Percentiles rank a stretch among this genome's conserved stretches.
Evolutionary conservation across 2,888 invertebrate species (phyloP).

Genomic region (Meta bourneti): DNA sequence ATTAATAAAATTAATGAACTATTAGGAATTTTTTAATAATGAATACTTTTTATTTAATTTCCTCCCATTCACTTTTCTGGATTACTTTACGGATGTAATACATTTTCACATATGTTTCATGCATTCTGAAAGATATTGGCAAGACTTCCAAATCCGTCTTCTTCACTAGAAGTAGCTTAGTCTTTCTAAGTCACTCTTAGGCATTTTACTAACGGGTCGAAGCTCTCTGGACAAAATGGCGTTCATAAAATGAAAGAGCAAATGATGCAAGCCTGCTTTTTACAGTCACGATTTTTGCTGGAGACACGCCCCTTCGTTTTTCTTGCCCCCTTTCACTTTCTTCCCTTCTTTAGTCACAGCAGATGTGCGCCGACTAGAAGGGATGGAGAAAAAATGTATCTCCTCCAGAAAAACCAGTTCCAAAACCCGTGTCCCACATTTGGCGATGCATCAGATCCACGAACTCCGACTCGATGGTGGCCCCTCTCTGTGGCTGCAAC

Average conservation of each 20-base stretch:
- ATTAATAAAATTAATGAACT: too few relatives aligned
- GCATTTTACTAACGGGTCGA: neutral
- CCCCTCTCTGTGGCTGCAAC: neutral
- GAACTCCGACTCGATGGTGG: neutral
- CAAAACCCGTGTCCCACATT: constrained; percentile 25
- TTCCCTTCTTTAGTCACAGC: constrained; percentile 30
- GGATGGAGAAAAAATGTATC: constrained; percentile 19
- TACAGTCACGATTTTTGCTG: constrained; percentile 55
- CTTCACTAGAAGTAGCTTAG: too few relatives aligned
- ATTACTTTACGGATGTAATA: too few relatives aligned
- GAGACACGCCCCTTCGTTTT: constrained; percentile 67
- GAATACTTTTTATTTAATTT: too few relatives aligned
- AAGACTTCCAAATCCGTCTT: too few relatives aligned
- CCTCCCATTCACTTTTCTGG: too few relatives aligned
- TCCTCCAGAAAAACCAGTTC: constrained; percentile 51
- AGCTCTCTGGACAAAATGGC: constrained; percentile 40
- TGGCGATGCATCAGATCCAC: constrained; percentile 30
- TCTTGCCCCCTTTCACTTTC: constrained; percentile 44
- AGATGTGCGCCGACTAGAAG: constrained; percentile 39
- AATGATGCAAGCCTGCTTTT: constrained; percentile 54
- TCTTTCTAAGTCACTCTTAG: too few relatives aligned
- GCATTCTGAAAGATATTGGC: too few relatives aligned
- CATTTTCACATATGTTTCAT: too few relatives aligned
- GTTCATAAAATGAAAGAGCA: constrained; percentile 50
- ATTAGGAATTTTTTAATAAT: too few relatives aligned